Conservation (phyloP, 2,113 vertebrate genomes). For the Chloropsis cyanopogon region DNA sequence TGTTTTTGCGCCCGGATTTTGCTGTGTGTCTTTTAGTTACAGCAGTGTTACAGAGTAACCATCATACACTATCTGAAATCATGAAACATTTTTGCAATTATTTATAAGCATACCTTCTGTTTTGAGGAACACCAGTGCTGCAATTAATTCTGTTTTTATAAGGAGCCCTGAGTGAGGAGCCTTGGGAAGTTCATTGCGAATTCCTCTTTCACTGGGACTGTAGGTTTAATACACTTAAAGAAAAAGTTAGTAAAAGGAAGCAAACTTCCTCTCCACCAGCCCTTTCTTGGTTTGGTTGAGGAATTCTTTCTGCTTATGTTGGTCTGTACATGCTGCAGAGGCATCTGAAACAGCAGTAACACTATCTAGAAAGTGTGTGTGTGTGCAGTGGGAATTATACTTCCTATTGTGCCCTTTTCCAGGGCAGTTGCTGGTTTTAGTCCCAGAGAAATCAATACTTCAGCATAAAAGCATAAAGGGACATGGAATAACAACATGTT, state of each 20-base stretch:
- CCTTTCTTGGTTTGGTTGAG: not conserved
- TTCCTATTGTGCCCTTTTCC: not conserved
- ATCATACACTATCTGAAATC: not conserved
- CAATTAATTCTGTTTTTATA: not conserved
- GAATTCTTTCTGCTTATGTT: not conserved
- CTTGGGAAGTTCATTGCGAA: not conserved
- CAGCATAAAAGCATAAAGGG: not conserved
- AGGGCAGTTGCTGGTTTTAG: not conserved
- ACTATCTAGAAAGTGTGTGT: not conserved
- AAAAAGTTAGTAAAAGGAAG: not conserved
- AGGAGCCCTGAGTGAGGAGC: not conserved
- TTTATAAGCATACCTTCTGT: rapidly evolving
- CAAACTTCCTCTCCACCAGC: not conserved
- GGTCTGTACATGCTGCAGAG: not conserved
- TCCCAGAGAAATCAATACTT: not conserved
- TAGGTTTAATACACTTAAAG: not conserved
- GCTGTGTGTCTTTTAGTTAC: not conserved
- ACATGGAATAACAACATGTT: rapidly evolving
- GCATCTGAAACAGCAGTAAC: not conserved
- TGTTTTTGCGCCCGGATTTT: not conserved
- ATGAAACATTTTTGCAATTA: not conserved
- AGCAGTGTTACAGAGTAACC: not conserved
- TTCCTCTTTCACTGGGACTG: not conserved
- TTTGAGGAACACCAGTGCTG: not conserved
- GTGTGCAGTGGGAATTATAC: not conserved